Percentiles rank a stretch among this genome's conserved stretches.
phyloP scores from a whole-genome alignment of 2,113 vertebrate genomes.

The Ameiurus melas region DNA sequence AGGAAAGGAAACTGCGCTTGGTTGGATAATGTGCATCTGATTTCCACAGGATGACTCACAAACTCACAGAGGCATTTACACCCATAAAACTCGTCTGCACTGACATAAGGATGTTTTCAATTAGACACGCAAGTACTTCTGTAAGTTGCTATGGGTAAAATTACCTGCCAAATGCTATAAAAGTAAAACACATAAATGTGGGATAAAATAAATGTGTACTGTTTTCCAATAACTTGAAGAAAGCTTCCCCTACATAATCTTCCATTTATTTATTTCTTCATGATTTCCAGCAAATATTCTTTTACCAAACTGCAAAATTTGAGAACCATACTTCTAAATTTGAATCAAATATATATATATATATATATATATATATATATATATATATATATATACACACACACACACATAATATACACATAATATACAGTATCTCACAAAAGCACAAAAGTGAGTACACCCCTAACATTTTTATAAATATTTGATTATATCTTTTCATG shows the following conservation, averaged over 20 bases:
- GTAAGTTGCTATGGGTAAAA: neutral
- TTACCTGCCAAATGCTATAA: neutral
- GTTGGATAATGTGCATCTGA: slow-evolving; percentile 20
- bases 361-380: too few relatives aligned
- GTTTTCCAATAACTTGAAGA: neutral
- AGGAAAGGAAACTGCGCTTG: neutral
- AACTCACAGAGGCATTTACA: slow-evolving; percentile 5
- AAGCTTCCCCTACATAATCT: neutral
- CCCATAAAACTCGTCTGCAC: slow-evolving; percentile 1
- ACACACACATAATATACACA: too few relatives aligned
- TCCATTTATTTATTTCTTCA: neutral
- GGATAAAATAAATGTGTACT: slow-evolving; percentile 2
- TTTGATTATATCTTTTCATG: too few relatives aligned
- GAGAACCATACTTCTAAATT: neutral
- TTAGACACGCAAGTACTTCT: neutral
- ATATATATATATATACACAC: too few relatives aligned
- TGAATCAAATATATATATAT: neutral
- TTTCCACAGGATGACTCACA: slow-evolving; percentile 11
- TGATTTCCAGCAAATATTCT: neutral
- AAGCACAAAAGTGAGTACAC: too few relatives aligned
- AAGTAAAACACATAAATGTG: neutral
- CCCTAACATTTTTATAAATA: too few relatives aligned
- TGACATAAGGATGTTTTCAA: slow-evolving; percentile 9
- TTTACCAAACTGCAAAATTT: neutral
- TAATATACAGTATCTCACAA: too few relatives aligned